phyloP scores from a whole-genome alignment of 2,113 vertebrate genomes.

The Indicator maculatus region DNA sequence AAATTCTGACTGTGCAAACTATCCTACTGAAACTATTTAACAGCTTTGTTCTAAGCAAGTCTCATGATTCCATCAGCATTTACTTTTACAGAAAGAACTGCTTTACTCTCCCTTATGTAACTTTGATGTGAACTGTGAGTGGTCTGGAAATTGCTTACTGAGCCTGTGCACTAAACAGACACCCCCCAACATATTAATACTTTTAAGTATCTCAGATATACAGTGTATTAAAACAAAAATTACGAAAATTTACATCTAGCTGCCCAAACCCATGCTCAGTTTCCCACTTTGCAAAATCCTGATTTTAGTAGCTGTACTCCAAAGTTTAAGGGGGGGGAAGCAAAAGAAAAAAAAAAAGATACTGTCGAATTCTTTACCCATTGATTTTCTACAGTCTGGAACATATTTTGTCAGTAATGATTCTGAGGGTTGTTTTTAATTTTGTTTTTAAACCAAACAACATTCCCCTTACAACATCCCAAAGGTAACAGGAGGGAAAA shows the following conservation, averaged over 20 bases:
- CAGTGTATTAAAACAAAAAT: constrained; percentile 2
- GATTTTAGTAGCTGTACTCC: neutral
- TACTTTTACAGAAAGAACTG: neutral
- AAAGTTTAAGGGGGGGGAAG: neutral
- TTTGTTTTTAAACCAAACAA: neutral
- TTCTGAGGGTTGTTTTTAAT: neutral
- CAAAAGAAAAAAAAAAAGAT: neutral
- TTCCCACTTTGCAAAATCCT: neutral
- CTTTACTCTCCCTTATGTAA: neutral
- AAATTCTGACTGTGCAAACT: constrained; percentile 4
- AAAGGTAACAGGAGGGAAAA: neutral
- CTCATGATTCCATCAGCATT: neutral
- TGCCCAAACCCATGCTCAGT: neutral
- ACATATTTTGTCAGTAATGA: neutral
- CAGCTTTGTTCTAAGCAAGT: neutral
- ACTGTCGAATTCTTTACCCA: neutral
- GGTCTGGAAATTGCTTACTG: neutral
- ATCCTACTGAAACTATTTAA: neutral
- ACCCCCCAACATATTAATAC: neutral
- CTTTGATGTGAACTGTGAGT: neutral
- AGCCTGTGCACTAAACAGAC: neutral
- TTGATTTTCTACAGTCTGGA: neutral
- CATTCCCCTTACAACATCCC: neutral
- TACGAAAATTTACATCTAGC: neutral
- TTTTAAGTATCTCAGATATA: neutral